Evolutionary conservation across 1,140 invertebrate genomes (phyloP), one percentile per base, ranked within the genome.

Genomic region (Dinothrombium tinctorium): DNA sequence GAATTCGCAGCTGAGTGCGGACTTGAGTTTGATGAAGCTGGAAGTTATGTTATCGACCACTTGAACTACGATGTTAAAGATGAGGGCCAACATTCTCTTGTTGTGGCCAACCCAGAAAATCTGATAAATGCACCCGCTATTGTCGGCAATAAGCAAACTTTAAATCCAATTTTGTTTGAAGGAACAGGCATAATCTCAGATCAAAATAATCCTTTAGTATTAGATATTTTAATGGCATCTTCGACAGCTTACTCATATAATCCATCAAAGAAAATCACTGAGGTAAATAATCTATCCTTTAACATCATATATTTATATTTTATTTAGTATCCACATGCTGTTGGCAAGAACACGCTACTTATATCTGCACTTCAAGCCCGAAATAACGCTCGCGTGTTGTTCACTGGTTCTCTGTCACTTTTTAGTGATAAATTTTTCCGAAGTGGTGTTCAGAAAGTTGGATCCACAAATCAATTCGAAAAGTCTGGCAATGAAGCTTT

Each of bases 1-100:
- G 90, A 99, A 59, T 65, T 99, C 12, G 87, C 89, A 15, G 79
- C 80, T 3, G 92, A 99, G 65, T 87, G 81, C 68, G 94, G 94
- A 19, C 83, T 98, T 58, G 94, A 99, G 63, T 73, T 96, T 52
- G 90, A 96, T 60, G 86, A 95, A 58, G 87, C 94, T 58, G 76
- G 78, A 20, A 81, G 84, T 12, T 64, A 72, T 40, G 83, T 98
- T 0, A 94, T 95, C 54, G 90, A 96, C 60, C 87, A 95, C 54
- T 67, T 90, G 42, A 84, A 90, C 57, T 87, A 81, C 59, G 82
- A 89, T 59, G 50, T 62, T 1, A 39, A 43, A 25, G 59, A 63
- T 49, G 49, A 58, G 37, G 61, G 61, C 14, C 66, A 84, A 55
- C 90, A 99, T 55, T 95, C 90, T 0, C 72, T 75, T 41, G 75